Percentiles rank a stretch among this genome's conserved stretches.
These are phyloP conservation scores for Liasis olivaceus DNA, from an alignment of 2,797 vertebrate genomes.

Conservation along the genomic window DNA sequence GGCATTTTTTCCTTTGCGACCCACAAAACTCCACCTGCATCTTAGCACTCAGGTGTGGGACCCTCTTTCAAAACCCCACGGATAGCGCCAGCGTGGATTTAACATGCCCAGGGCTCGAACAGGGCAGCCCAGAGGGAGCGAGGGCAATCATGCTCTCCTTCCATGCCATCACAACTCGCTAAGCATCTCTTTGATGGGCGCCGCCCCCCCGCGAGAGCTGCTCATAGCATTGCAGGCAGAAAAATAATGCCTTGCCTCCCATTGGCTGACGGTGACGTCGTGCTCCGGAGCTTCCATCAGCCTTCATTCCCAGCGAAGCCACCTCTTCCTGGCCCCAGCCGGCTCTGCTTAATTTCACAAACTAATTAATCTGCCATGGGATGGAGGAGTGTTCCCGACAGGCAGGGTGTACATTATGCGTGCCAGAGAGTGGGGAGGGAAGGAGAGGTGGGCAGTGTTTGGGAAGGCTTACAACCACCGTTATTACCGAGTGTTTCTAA, in stretches of 20 bases:
- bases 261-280: conserved; percentile 66
- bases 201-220: background rate
- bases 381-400: background rate
- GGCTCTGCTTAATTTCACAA: background rate
- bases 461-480: conserved; percentile 40
- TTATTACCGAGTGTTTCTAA: conserved; percentile 57
- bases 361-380: conserved; percentile 26
- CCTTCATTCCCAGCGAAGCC: background rate
- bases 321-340: conserved; percentile 48
- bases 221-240: background rate
- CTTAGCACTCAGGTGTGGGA: too few species aligned
- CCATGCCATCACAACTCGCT: background rate
- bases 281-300: background rate
- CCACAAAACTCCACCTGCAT: too few species aligned
- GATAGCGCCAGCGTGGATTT: too few species aligned
- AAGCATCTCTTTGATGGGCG: conserved; percentile 9
- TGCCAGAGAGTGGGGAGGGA: background rate
- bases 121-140: background rate
- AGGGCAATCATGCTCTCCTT: rapidly evolving
- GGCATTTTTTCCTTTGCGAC: too few species aligned
- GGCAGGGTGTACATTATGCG: background rate
- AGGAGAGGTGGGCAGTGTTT: background rate
- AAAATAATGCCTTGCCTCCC: background rate
- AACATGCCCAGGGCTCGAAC: too few species aligned
- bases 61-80: too few species aligned